Conservation (phyloP, 2,797 vertebrate species). For the Sphenopsis melanotis region DNA sequence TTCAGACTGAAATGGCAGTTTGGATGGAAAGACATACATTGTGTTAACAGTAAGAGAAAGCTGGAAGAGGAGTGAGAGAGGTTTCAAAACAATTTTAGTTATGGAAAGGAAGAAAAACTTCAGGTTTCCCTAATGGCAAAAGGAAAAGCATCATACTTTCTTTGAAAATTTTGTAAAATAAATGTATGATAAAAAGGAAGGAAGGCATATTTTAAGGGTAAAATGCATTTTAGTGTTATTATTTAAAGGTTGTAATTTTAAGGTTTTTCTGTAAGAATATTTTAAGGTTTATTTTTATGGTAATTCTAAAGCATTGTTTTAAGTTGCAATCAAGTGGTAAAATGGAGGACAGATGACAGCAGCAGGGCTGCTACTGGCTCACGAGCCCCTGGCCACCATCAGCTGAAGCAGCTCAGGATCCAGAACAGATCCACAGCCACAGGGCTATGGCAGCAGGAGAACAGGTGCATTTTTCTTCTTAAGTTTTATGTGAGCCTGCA, state of each 20-base stretch:
- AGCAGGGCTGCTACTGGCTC: neutral
- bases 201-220: neutral
- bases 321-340: neutral
- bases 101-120: neutral
- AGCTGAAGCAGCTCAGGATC: neutral
- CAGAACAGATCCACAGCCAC: fast-evolving
- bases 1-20: neutral
- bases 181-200: neutral
- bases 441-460: neutral
- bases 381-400: fast-evolving
- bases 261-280: neutral
- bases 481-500: neutral
- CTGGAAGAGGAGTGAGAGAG: neutral
- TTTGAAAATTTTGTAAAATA: neutral
- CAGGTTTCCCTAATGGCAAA: neutral
- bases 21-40: neutral
- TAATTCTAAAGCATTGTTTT: neutral
- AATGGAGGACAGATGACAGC: neutral
- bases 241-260: neutral
- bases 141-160: neutral
- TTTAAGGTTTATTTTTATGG: neutral
- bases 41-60: neutral
- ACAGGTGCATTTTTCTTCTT: neutral
- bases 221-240: neutral
- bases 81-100: neutral